These are phyloP conservation scores for Brachyptera risi DNA, from an alignment of 2,888 invertebrate genomes.

Conservation along the genomic window DNA sequence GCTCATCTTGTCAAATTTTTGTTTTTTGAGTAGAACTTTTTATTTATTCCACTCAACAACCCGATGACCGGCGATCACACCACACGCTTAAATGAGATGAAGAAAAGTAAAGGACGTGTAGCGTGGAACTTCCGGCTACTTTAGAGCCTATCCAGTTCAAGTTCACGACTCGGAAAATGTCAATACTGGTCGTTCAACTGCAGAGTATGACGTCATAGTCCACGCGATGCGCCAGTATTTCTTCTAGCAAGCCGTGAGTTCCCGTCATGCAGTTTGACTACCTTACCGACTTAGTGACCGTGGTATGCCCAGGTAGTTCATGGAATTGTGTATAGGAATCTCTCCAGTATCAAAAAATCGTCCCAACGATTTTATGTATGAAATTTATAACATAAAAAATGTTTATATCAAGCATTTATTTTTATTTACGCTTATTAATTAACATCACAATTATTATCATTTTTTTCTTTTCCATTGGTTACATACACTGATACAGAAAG, in stretches of 20 bases:
- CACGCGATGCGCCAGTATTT: neutral
- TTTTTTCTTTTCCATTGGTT: too few species aligned
- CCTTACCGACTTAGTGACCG: neutral
- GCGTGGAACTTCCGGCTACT: constrained; percentile 4
- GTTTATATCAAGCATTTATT: too few species aligned
- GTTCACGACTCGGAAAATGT: neutral
- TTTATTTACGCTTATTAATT: too few species aligned
- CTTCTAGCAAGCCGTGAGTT: neutral
- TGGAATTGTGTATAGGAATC: too few species aligned
- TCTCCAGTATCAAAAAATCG: too few species aligned
- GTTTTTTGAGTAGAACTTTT: neutral
- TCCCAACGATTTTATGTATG: too few species aligned
- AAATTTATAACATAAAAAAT: too few species aligned
- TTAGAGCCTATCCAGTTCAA: too few species aligned
- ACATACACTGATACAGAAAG: too few species aligned
- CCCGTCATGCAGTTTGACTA: neutral
- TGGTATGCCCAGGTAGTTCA: too few species aligned
- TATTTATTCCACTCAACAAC: neutral
- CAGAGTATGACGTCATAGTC: too few species aligned
- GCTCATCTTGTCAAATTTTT: constrained; percentile 54
- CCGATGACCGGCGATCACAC: neutral
- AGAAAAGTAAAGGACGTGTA: neutral
- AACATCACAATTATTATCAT: too few species aligned
- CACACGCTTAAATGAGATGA: neutral
- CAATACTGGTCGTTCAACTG: neutral